A percentile compares a stretch with the other conserved stretches of the same genome.
phyloP scores from a whole-genome alignment of 2,888 invertebrate species.

The Brenthis ino region DNA sequence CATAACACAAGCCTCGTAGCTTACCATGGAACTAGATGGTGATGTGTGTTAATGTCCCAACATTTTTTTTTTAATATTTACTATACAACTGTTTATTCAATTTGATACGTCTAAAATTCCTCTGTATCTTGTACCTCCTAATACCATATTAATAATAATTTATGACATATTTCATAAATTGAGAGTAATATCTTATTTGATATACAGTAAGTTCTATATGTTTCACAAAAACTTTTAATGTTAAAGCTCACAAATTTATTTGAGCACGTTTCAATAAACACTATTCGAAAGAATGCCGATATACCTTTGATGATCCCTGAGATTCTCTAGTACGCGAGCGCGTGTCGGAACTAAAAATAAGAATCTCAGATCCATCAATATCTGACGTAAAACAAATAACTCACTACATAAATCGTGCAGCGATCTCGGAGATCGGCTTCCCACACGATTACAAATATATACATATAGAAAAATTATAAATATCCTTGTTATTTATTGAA shows the following conservation, averaged over 20 bases:
- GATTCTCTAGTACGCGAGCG: constrained; percentile 36
- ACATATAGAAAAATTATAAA: not conserved
- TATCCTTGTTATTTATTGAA: not conserved
- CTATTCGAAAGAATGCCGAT: constrained; percentile 29
- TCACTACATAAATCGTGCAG: constrained; percentile 62
- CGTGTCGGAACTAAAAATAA: constrained; percentile 42
- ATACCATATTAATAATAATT: too few species aligned
- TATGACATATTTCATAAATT: too few species aligned
- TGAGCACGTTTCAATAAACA: constrained; percentile 30
- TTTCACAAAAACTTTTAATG: constrained; percentile 1
- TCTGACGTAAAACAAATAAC: constrained; percentile 78
- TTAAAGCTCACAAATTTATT: constrained; percentile 5
- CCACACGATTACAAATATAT: constrained; percentile 42
- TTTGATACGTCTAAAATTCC: too few species aligned
- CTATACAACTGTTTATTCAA: too few species aligned
- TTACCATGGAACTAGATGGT: too few species aligned
- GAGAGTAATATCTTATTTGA: too few species aligned
- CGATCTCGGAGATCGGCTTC: constrained; percentile 56
- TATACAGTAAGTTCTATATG: too few species aligned
- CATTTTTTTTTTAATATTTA: too few species aligned
- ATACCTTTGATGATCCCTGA: constrained; percentile 38
- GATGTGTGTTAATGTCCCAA: too few species aligned
- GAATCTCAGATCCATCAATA: constrained; percentile 71
- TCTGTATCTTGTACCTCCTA: too few species aligned
- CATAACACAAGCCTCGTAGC: too few species aligned